phyloP scores from a whole-genome alignment of 2,888 invertebrate genomes.

The Acleris emargana region DNA sequence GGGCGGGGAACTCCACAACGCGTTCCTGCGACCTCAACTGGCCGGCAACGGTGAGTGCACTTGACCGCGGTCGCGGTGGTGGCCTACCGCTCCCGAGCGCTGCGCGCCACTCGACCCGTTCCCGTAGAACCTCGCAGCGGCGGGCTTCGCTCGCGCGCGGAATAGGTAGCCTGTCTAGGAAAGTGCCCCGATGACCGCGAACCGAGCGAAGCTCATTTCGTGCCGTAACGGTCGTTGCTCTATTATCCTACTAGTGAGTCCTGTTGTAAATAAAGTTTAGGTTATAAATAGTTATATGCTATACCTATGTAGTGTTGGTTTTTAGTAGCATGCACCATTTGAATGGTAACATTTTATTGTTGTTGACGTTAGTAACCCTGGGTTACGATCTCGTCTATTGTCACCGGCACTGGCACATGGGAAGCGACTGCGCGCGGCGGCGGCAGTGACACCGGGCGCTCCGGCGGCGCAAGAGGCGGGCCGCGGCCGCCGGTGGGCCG shows the following conservation, averaged over 20 bases:
- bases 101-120: constrained; percentile 61
- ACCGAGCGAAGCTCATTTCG: constrained; percentile 69
- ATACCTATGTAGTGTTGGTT: constrained; percentile 66
- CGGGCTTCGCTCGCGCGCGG: constrained; percentile 66
- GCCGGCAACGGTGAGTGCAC: constrained; percentile 84
- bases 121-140: constrained; percentile 74
- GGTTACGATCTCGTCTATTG: constrained; percentile 8
- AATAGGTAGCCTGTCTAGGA: constrained; percentile 41
- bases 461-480: constrained; percentile 60
- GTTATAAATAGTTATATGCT: constrained; percentile 63
- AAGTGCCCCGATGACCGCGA: constrained; percentile 43
- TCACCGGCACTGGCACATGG: constrained; percentile 29
- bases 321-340: constrained; percentile 41
- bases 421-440: constrained; percentile 36
- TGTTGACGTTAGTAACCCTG: background rate
- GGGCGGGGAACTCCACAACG: constrained; percentile 76
- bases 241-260: constrained; percentile 80
- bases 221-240: constrained; percentile 80
- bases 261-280: constrained; percentile 76
- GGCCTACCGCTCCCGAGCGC: constrained; percentile 63
- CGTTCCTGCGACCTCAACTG: constrained; percentile 79
- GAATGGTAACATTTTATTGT: background rate
- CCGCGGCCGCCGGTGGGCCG: constrained; percentile 51
- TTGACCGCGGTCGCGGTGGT: constrained; percentile 64
- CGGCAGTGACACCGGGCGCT: constrained; percentile 48